Conservation (phyloP, 2,888 invertebrate genomes). For the Rotaria macrura region DNA sequence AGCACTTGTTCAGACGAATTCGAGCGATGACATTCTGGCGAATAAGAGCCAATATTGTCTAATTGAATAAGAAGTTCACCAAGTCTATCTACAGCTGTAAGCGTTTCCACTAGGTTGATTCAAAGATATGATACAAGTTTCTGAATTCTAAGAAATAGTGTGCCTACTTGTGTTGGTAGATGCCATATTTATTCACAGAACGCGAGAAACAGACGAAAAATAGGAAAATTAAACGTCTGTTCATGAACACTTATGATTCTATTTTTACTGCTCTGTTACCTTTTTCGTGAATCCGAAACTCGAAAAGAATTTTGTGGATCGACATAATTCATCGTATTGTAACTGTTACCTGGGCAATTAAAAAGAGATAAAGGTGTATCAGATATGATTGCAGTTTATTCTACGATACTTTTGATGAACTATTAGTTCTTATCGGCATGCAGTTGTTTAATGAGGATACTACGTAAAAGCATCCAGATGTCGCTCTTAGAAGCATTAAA, state of each 20-base stretch:
- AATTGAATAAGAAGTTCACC: not conserved
- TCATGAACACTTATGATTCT: not conserved
- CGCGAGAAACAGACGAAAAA: not conserved
- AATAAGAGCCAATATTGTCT: not conserved
- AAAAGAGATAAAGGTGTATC: not conserved
- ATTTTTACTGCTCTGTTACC: no score
- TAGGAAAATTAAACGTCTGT: not conserved
- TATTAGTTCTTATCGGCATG: no score
- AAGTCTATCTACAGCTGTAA: not conserved
- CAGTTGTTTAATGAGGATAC: no score
- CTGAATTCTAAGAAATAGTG: not conserved
- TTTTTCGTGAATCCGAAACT: not conserved
- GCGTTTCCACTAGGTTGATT: not conserved
- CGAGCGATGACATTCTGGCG: not conserved
- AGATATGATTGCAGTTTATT: no score
- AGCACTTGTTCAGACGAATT: not conserved
- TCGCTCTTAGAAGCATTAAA: no score
- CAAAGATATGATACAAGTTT: not conserved
- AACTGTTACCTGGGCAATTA: not conserved
- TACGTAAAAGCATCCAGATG: no score
- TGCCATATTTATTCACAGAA: not conserved
- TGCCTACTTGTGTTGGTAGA: not conserved
- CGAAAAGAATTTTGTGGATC: not conserved
- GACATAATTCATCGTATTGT: not conserved
- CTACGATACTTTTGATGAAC: no score